Percentiles rank a stretch among this genome's conserved stretches.
Evolutionary conservation across 1,140 invertebrate species (phyloP).

Genomic region (Psix sp.): DNA sequence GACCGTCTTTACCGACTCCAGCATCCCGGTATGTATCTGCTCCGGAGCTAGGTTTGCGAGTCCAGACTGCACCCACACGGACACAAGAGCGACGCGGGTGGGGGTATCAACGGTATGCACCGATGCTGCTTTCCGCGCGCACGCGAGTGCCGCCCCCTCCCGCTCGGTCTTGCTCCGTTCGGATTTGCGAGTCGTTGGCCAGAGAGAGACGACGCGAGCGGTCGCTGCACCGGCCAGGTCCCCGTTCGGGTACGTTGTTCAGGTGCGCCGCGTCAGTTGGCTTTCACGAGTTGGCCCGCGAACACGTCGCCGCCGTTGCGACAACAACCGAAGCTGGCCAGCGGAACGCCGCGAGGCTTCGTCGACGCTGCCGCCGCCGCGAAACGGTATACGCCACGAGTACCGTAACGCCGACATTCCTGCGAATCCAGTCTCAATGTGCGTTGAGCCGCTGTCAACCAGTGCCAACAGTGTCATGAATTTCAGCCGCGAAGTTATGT

Average conservation of each 20-base stretch:
- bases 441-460: slow-evolving; percentile 8
- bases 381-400: slow-evolving; percentile 39
- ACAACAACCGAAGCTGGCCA: no score
- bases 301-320: slow-evolving; percentile 15
- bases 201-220: slow-evolving; percentile 4
- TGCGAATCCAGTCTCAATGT: slow-evolving; percentile 22
- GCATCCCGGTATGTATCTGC: slow-evolving; percentile 7
- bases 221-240: slow-evolving; percentile 25
- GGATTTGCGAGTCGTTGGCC: no score
- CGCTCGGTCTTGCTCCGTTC: neutral
- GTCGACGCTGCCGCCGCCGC: neutral
- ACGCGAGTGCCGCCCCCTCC: neutral
- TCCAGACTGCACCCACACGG: slow-evolving; percentile 29
- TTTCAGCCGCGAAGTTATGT: slow-evolving; percentile 15
- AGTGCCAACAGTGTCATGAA: slow-evolving; percentile 34
- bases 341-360: neutral
- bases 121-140: slow-evolving; percentile 22
- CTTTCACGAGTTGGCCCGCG: slow-evolving; percentile 33
- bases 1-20: slow-evolving; percentile 23
- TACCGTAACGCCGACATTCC: slow-evolving; percentile 49
- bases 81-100: neutral
- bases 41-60: neutral
- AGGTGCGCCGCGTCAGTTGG: slow-evolving; percentile 19
- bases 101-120: slow-evolving; percentile 10
- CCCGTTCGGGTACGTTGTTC: slow-evolving; percentile 23